Percentiles rank a stretch among this genome's conserved stretches.
Conservation (phyloP, 2,797 vertebrate species). For the Bucorvus abyssinicus region DNA sequence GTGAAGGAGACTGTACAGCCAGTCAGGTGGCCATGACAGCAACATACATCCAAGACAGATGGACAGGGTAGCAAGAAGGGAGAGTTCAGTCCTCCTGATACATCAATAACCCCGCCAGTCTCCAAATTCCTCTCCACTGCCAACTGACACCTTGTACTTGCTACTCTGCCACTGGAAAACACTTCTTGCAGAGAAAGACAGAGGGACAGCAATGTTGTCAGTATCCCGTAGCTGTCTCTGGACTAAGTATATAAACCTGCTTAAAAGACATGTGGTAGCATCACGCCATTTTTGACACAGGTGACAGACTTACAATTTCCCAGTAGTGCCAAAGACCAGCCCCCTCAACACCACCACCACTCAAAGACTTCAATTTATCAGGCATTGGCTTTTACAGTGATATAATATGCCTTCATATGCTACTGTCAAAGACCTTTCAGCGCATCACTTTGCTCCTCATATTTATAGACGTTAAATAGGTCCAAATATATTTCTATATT, state of each 20-base stretch:
- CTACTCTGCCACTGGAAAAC: neutral
- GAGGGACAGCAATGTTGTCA: accelerated
- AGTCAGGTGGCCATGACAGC: neutral
- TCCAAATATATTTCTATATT: neutral
- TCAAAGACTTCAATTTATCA: neutral
- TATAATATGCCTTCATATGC: neutral
- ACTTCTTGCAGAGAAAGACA: neutral
- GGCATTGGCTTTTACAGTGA: neutral
- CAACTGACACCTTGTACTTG: neutral
- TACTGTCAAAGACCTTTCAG: neutral
- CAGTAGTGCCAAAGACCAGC: neutral
- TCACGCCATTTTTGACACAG: neutral
- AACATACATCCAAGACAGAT: neutral
- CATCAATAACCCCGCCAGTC: accelerated
- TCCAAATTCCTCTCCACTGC: neutral
- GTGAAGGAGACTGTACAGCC: neutral
- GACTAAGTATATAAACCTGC: neutral
- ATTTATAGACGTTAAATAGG: neutral
- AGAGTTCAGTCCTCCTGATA: neutral
- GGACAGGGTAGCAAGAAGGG: neutral
- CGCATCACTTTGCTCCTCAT: neutral
- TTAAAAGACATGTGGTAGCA: neutral
- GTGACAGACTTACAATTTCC: neutral
- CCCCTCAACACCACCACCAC: too few relatives aligned
- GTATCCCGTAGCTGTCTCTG: neutral